Base-by-base conservation (phyloP, 2,797 vertebrate genomes). In the Vespertilio murinus region DNA sequence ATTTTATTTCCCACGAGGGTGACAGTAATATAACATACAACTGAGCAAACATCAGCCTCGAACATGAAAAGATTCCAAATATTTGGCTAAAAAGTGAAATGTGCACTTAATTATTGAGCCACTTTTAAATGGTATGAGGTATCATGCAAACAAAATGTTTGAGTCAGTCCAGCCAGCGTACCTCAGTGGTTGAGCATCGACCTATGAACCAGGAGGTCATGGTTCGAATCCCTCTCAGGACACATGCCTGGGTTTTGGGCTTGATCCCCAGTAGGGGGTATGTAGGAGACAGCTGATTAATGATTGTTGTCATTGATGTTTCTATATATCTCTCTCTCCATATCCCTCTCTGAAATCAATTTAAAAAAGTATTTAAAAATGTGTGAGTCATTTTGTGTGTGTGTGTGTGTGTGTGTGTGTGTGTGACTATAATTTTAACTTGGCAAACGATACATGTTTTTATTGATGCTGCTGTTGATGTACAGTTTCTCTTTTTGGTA, bases 401-500 rank as follows among this genome's bases (percentile, higher is more conserved):
- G 11, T 61, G 28, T n/a, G n/a, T n/a, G 12, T 61, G 12, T 64
- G 14, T 59, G 6, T 65, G 12, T 59, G 14, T 64, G 54, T 59
- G 25, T 33, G 16, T 33, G 64, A 33, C 64, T 65, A 65, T 20
- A 33, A 20, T 65, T 65, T 18, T 65, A 33, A 65, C n/a, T 33
- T 33, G n/a, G n/a, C 64, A 33, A 65, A 33, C 8, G 33, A n/a
- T 8, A 65, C 14, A 33, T 65, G 33, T 33, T 65, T 33, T 33
- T 18, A 33, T 33, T 33, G 64, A 33, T 33, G 25, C 13, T 38
- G 33, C 20, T 83, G 4, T 69, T 93, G 33, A 54, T 23, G n/a
- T 47, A 78, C 28, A n/a, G 22, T 79, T 87, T 94, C 45, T 45
- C 45, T 86, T 94, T 96, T 82, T 74, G 61, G 16, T 79, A 67